Conservation (phyloP, 2,797 vertebrate genomes). For the Falco berigora region DNA sequence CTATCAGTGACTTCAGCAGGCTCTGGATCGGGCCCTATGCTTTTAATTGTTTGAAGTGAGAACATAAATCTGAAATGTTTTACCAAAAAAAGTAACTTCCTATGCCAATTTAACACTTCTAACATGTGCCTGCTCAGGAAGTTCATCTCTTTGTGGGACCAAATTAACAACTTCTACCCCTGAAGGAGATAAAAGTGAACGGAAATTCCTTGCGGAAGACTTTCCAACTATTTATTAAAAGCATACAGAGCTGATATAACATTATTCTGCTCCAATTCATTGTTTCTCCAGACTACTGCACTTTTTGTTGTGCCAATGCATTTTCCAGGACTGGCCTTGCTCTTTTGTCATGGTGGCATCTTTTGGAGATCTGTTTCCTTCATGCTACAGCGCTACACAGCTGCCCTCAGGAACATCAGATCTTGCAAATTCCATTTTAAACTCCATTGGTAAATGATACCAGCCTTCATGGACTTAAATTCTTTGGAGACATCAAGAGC, state of each 20-base stretch:
- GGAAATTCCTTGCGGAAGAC: background rate
- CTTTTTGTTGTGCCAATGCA: background rate
- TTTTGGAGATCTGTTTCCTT: background rate
- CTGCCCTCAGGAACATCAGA: background rate
- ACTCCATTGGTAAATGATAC: background rate
- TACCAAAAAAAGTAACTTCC: background rate
- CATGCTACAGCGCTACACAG: fast-evolving
- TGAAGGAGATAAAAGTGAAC: background rate
- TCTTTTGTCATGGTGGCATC: background rate
- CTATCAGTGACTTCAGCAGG: background rate
- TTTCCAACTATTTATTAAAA: background rate
- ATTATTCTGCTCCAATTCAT: background rate
- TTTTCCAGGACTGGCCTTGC: background rate
- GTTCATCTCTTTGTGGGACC: background rate
- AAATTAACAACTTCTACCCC: background rate
- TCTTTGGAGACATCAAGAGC: background rate
- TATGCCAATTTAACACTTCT: background rate
- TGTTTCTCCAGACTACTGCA: background rate
- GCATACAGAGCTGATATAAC: background rate
- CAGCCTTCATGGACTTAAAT: background rate
- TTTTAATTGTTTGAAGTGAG: background rate
- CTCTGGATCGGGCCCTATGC: background rate
- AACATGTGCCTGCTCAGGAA: background rate
- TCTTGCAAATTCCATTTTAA: background rate
- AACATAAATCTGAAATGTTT: background rate